Conservation (phyloP, 2,888 invertebrate genomes). For the Dermolepida albohirtum region DNA sequence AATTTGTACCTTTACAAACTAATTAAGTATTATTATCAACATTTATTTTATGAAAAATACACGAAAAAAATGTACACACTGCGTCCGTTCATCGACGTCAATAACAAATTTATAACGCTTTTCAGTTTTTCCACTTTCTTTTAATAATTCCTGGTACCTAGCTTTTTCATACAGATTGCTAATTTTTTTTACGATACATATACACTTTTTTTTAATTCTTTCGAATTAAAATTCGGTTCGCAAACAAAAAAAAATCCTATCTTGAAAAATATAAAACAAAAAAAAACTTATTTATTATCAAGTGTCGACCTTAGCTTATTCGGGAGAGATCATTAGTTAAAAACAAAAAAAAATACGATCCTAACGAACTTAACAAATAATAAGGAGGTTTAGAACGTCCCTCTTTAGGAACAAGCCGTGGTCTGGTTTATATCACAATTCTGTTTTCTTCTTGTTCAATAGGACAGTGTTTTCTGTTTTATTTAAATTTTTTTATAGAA, state of each 20-base stretch:
- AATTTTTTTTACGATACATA: constrained; percentile 10
- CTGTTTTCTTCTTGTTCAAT: constrained; percentile 52
- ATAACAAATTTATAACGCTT: not conserved
- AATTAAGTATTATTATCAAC: constrained; percentile 40
- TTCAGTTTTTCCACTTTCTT: constrained; percentile 2
- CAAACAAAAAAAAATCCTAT: constrained; percentile 36
- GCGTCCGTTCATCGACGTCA: constrained; percentile 7
- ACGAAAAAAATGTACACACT: constrained; percentile 37
- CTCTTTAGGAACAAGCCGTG: constrained; percentile 63
- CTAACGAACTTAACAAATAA: constrained; percentile 54
- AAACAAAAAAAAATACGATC: constrained; percentile 44
- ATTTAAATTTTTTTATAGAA: constrained; percentile 11
- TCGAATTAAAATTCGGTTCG: constrained; percentile 16
- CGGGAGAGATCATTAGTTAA: constrained; percentile 59
- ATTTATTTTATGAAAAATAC: constrained; percentile 41
- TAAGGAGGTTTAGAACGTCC: constrained; percentile 59
- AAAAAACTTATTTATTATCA: constrained; percentile 38
- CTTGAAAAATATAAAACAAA: constrained; percentile 30
- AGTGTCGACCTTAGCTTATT: constrained; percentile 52
- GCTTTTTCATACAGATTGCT: constrained; percentile 23
- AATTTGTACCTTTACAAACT: constrained; percentile 41
- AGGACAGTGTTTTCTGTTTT: constrained; percentile 51
- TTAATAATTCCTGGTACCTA: not conserved
- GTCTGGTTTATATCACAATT: constrained; percentile 63
- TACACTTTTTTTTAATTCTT: constrained; percentile 14